These are phyloP conservation scores for Hyalella azteca DNA, from an alignment of 2,888 invertebrate species.

Conservation along the genomic window DNA sequence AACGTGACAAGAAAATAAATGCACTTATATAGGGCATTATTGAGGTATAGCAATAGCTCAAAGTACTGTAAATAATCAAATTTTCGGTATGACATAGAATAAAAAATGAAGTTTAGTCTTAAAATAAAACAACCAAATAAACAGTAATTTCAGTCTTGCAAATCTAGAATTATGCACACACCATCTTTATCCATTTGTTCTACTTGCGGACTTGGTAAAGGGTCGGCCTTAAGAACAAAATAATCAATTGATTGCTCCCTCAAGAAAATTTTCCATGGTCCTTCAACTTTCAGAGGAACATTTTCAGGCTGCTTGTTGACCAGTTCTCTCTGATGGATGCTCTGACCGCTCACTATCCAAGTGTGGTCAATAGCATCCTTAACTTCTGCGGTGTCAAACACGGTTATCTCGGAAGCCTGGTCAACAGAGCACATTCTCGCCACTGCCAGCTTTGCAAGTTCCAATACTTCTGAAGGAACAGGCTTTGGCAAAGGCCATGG, in stretches of 20 bases:
- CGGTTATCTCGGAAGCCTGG: conserved; percentile 70
- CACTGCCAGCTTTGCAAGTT: conserved; percentile 82
- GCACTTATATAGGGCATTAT: neutral
- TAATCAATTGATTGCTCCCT: conserved; percentile 78
- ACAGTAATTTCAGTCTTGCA: neutral
- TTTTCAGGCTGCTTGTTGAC: conserved; percentile 70
- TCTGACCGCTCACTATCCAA: conserved; percentile 90
- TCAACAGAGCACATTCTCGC: conserved; percentile 84
- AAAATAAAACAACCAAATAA: neutral
- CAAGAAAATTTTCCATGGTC: conserved; percentile 82
- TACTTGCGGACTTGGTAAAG: conserved; percentile 55
- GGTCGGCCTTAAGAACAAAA: conserved; percentile 78
- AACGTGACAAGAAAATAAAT: too few species aligned
- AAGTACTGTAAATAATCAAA: neutral
- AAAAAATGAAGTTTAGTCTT: neutral
- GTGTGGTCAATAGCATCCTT: conserved; percentile 82
- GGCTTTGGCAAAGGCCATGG: conserved; percentile 83
- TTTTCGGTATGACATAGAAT: neutral
- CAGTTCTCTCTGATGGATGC: conserved; percentile 75
- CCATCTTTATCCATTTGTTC: conserved; percentile 68
- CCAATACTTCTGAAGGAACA: conserved; percentile 77
- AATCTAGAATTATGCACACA: conserved; percentile 38
- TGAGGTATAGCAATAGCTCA: too few species aligned
- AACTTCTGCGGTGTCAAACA: conserved; percentile 70
- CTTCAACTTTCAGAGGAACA: conserved; percentile 76